Evolutionary conservation across 2,113 vertebrate genomes (phyloP), one percentile per base, ranked within the genome.

Genomic region (Triplophysa siluroides): DNA sequence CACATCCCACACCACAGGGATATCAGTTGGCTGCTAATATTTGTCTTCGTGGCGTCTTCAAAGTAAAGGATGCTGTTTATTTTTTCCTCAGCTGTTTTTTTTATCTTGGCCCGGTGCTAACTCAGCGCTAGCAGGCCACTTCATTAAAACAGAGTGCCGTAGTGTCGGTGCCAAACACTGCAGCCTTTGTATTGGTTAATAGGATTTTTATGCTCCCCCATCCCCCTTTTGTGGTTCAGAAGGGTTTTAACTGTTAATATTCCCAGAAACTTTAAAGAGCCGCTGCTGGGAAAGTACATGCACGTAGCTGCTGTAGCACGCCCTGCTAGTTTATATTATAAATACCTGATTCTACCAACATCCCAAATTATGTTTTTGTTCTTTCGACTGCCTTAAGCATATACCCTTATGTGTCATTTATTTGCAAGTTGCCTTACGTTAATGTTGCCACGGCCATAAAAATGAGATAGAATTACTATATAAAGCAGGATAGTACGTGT

Each of bases 181-280:
- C 69, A 77, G 86, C 84, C 89, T 89, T 92, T 92, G 90, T 91
- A 84, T 83, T 33, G 82, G 47, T 33, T 92, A 92, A 92, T 91
- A 88, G 89, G 90, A 91, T 93, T 92, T 88, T 86, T 90, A 88
- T 90, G 85, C 86, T 83, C 63, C 50, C 43, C 2, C 67, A 80
- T 80, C 85, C 84, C 82, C 85, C 84, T 79, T 85, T 83, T 88
- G 84, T 81, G 81, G 84, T 88, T 88, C 77, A 73, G 83, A 83
- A 85, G 78, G 67, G 21, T 90, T 90, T 89, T 82, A 84, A 85
- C 85, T 88, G 85, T 90, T 90, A 87, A 88, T 87, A 88, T 91
- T 88, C 86, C 86, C 80, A 58, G 29, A 80, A 78, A 66, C 66
- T 45, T 79, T 81, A 76, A 54, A 79, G 18, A 78, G 63, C 50